These are phyloP conservation scores for Cyprinodon diabolis DNA, from an alignment of 2,797 vertebrate species.

Conservation along the genomic window DNA sequence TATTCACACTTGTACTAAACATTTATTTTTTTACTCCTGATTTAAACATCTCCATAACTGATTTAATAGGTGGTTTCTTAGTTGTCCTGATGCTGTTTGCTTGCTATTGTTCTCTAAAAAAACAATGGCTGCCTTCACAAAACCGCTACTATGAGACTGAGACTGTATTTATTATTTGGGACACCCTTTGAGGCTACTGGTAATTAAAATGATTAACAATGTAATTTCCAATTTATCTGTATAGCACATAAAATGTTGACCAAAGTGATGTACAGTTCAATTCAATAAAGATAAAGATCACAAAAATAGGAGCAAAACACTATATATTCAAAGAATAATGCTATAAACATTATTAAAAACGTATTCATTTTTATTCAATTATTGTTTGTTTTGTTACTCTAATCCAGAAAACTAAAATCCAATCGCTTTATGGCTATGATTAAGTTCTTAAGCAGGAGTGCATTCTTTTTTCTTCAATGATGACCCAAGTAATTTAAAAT, in stretches of 20 bases:
- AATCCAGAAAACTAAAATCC: neutral
- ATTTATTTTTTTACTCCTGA: neutral
- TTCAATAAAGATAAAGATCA: neutral
- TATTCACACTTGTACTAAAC: neutral
- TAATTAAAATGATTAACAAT: neutral
- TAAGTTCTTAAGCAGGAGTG: neutral
- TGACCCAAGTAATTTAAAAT: neutral
- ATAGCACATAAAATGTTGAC: too few species aligned
- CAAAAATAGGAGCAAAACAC: too few species aligned
- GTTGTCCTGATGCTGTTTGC: neutral
- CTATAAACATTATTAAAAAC: too few species aligned
- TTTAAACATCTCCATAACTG: neutral
- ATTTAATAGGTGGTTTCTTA: neutral
- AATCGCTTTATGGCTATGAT: neutral
- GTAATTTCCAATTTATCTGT: too few species aligned
- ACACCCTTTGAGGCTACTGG: neutral
- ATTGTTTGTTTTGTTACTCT: neutral
- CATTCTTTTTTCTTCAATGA: neutral
- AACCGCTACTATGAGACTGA: neutral
- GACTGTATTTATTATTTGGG: neutral
- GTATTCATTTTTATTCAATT: neutral
- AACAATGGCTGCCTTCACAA: neutral
- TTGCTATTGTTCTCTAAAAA: neutral
- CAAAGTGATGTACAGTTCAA: neutral
- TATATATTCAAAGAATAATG: too few species aligned